phyloP scores from a whole-genome alignment of 2,888 invertebrate species.

The Cosmia pyralina region DNA sequence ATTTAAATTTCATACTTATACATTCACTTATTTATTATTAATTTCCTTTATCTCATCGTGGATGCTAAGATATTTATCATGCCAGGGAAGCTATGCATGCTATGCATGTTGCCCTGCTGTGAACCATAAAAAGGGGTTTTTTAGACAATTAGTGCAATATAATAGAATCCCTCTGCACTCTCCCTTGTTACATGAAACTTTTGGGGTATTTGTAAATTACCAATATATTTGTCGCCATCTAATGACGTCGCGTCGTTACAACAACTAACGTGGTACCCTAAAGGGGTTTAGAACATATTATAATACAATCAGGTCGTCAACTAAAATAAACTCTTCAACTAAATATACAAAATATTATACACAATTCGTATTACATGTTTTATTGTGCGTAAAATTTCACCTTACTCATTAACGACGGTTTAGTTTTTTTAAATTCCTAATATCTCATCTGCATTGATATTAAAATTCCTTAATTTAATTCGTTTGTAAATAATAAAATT shows the following conservation, averaged over 20 bases:
- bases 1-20: constrained; percentile 26
- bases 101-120: constrained; percentile 24
- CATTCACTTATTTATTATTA: constrained; percentile 44
- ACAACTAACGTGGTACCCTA: constrained; percentile 18
- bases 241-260: constrained; percentile 35
- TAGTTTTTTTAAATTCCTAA: constrained; percentile 15
- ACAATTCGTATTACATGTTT: constrained; percentile 46
- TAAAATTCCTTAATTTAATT: constrained; percentile 54
- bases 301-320: constrained; percentile 38
- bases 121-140: neutral
- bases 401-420: constrained; percentile 9
- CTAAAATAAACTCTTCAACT: constrained; percentile 41
- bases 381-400: constrained; percentile 56
- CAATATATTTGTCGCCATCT: constrained; percentile 29
- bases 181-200: neutral
- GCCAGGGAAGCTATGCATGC: constrained; percentile 32
- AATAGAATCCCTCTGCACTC: constrained; percentile 3
- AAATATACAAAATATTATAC: constrained; percentile 58
- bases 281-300: constrained; percentile 16
- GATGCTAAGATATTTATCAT: constrained; percentile 40
- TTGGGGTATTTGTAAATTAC: neutral
- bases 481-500: constrained; percentile 39
- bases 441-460: constrained; percentile 54
- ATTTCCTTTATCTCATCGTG: constrained; percentile 49
- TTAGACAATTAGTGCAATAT: constrained; percentile 1